These are phyloP conservation scores for Stenurella melanura DNA, from an alignment of 2,888 invertebrate species.

Conservation along the genomic window DNA sequence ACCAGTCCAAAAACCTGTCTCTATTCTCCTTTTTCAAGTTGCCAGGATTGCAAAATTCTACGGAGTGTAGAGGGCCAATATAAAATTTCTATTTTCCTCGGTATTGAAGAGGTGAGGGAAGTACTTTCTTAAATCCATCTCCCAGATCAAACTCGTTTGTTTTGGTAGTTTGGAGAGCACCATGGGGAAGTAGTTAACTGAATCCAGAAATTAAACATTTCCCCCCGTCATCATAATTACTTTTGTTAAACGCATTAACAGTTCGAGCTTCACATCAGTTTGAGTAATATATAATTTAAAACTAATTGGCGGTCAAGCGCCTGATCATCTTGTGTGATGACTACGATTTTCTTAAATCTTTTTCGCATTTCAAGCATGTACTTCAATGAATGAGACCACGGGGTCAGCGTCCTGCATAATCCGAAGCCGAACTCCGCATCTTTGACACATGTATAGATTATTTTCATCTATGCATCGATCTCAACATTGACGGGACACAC, in stretches of 20 bases:
- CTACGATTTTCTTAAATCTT: too few species aligned
- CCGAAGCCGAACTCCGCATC: too few species aligned
- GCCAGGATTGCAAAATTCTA: conserved; percentile 37
- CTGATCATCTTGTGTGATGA: too few species aligned
- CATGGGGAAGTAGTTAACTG: conserved; percentile 52
- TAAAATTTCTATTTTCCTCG: conserved; percentile 44
- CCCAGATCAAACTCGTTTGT: conserved; percentile 43
- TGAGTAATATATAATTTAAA: conserved; percentile 31
- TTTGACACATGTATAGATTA: too few species aligned
- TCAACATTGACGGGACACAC: too few species aligned
- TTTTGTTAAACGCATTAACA: conserved; percentile 47
- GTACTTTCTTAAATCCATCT: conserved; percentile 21
- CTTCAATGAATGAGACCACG: too few species aligned
- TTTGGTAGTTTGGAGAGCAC: conserved; percentile 46
- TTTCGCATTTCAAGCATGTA: too few species aligned
- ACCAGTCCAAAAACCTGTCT: conserved; percentile 43
- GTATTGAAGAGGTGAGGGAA: conserved; percentile 51
- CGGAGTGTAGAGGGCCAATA: not conserved
- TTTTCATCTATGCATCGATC: too few species aligned
- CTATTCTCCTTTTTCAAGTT: conserved; percentile 28
- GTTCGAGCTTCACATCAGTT: conserved; percentile 39
- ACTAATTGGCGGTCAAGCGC: not conserved
- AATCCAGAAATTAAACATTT: conserved; percentile 54
- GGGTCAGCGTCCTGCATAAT: too few species aligned
- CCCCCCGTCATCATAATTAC: conserved; percentile 40